phyloP scores from a whole-genome alignment of 2,797 vertebrate genomes.

The Eurystomus glaucurus region DNA sequence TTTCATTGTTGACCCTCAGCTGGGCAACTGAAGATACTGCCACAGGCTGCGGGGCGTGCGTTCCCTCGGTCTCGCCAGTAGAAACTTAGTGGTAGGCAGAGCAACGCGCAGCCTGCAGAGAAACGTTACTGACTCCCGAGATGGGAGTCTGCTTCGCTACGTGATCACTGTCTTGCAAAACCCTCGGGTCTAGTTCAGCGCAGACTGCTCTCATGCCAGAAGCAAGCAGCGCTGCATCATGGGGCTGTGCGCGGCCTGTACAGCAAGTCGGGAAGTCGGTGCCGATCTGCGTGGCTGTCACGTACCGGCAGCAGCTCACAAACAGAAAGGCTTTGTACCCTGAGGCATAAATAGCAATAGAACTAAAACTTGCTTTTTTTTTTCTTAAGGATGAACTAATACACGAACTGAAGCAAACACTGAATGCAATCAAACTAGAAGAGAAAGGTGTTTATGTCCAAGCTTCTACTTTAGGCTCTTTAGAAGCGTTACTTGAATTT shows the following conservation, averaged over 20 bases:
- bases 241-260: neutral
- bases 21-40: neutral
- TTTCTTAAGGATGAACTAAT: constrained; percentile 91
- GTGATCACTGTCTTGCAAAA: neutral
- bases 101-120: neutral
- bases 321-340: neutral
- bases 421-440: constrained; percentile 96
- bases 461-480: constrained; percentile 95
- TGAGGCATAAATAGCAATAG: neutral
- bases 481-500: constrained; percentile 98
- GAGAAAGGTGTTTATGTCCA: constrained; percentile 99
- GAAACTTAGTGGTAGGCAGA: neutral
- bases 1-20: neutral
- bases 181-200: neutral
- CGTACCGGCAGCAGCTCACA: neutral
- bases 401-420: constrained; percentile 95
- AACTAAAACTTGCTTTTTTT: neutral
- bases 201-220: neutral
- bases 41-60: fast-evolving
- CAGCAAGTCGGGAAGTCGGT: neutral
- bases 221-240: neutral
- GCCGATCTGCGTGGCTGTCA: fast-evolving
- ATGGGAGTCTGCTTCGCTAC: neutral
- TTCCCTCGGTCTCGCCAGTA: neutral
- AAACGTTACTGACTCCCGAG: neutral